Base-by-base conservation (phyloP, 2,888 invertebrate genomes). In the Cheilosia vulpina region DNA sequence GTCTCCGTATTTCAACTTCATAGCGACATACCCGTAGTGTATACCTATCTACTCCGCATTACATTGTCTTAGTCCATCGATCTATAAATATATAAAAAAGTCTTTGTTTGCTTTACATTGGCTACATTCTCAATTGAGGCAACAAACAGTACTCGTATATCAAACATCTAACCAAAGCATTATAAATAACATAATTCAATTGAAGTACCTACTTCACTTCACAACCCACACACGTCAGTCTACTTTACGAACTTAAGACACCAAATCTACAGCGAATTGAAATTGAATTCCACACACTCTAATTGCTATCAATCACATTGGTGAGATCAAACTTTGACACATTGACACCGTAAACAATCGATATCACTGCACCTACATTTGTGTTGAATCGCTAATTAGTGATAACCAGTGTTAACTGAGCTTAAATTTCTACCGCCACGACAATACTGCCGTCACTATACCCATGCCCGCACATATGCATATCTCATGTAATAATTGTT, bases 351-450 rank as follows among this genome's bases (percentile, higher is more conserved):
- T 15, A 13, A 52, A 27, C 52, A 52, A 52, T 52, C 13, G 5
- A 11, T 21, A 11, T 24, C 52, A 15, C 52, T 52, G 24, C 24
- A 24, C 24, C 52, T 27, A 24, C 24, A 52, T 52, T 21, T 52
- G 27, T 52, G 21, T 52, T 24, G 11, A 52, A 52, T 24, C 52
- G 15, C 5, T 27, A 47, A 47, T 47, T 47, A 47, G 9, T 9
- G 52, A 52, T 52, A 52, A 52, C 21, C 27, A 24, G 52, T 52
- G 52, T 52, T 52, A 52, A 27, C 19, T 52, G 13, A 52, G 52
- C 52, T 52, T 24, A 24, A 52, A 27, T 52, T 52, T 52, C 24
- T 5, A 15, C 24, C 9, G 9, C 19, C 17, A 45, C 50, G 7
- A 13, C 21, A 50, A 50, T 50, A 21, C 13, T 21, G 21, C 19